Conservation (phyloP, 2,113 vertebrate species). For the Odontesthes bonariensis region DNA sequence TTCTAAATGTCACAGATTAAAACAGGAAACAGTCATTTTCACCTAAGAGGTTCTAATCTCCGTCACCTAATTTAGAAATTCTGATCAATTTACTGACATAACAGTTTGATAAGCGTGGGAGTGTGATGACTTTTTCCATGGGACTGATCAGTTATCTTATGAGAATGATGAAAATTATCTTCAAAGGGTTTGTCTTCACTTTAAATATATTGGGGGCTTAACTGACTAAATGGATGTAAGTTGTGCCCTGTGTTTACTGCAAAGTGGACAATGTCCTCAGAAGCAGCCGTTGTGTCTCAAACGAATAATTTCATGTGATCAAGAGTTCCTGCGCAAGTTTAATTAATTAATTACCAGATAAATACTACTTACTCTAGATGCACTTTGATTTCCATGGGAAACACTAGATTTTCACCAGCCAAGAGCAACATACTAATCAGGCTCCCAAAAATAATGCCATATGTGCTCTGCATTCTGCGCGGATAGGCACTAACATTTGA, state of each 20-base stretch:
- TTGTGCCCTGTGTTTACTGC: too few species aligned
- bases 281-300: too few species aligned
- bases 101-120: too few species aligned
- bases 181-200: too few species aligned
- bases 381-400: not conserved
- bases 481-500: conserved; percentile 2
- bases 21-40: not conserved
- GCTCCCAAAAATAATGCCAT: not conserved
- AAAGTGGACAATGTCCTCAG: not conserved
- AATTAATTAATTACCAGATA: not conserved
- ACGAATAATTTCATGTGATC: too few species aligned
- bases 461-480: not conserved
- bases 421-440: not conserved
- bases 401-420: conserved; percentile 6
- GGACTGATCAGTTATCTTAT: not conserved
- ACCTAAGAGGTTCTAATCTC: not conserved
- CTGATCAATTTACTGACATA: not conserved
- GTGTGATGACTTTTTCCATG: not conserved
- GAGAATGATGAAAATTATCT: not conserved
- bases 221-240: too few species aligned
- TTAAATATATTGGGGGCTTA: too few species aligned
- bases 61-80: not conserved
- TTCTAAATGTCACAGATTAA: too few species aligned
- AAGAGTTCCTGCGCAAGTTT: not conserved
- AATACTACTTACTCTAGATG: not conserved